Evolutionary conservation across 2,888 invertebrate species (phyloP).

Genomic region (Gibbula magus): DNA sequence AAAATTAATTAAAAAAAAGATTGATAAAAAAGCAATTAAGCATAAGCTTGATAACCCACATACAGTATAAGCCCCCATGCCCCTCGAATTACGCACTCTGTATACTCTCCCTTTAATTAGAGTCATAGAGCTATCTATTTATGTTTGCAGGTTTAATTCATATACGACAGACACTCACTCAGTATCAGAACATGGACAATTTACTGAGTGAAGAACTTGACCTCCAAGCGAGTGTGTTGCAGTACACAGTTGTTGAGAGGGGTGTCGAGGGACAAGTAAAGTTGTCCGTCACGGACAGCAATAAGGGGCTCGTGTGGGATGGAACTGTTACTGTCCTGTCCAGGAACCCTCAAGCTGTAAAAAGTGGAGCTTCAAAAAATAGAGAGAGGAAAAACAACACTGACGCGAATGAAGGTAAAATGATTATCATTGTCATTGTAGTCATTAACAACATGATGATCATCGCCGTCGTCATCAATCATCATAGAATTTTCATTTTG

Average conservation of each 20-base stretch:
- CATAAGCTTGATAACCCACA: too few species aligned
- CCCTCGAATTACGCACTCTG: too few species aligned
- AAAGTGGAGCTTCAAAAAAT: not conserved
- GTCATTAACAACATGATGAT: too few species aligned
- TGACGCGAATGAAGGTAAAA: not conserved
- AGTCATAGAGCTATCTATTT: too few species aligned
- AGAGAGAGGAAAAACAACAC: not conserved
- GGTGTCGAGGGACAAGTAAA: conserved; percentile 53
- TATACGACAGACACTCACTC: conserved; percentile 51
- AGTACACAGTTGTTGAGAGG: conserved; percentile 43
- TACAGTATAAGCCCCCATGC: too few species aligned
- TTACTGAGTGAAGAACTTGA: conserved; percentile 43
- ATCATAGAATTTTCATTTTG: too few species aligned
- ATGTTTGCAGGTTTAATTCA: conserved; percentile 55
- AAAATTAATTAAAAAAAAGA: too few species aligned
- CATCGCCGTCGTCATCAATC: too few species aligned
- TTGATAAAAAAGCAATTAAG: too few species aligned
- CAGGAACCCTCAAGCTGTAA: conserved; percentile 30
- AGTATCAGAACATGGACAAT: conserved; percentile 41
- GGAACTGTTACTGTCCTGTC: conserved; percentile 53
- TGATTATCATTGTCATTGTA: too few species aligned
- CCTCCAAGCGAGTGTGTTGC: conserved; percentile 37
- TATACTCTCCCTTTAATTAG: too few species aligned
- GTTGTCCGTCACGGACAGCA: conserved; percentile 38
- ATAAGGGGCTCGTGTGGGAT: conserved; percentile 50